phyloP scores from a whole-genome alignment of 2,888 invertebrate genomes.

The Cosmopolites sordidus region DNA sequence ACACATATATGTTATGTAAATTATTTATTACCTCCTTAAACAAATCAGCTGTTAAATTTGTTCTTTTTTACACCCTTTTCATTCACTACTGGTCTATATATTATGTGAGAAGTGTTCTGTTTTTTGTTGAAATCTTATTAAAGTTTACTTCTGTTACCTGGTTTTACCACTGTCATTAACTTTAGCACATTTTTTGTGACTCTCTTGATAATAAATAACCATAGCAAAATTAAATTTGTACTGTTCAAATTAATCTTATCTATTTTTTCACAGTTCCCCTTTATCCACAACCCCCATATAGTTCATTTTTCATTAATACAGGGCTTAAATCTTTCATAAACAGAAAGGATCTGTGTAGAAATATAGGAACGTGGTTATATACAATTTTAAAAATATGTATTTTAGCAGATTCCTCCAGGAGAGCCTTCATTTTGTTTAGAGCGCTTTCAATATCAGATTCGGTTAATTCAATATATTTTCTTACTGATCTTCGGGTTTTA shows the following conservation, averaged over 20 bases:
- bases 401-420: slow-evolving; percentile 4
- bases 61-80: slow-evolving; percentile 53
- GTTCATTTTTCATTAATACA: slow-evolving; percentile 32
- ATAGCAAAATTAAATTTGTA: slow-evolving; percentile 41
- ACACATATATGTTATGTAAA: not conserved
- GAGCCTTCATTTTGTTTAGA: slow-evolving; percentile 42
- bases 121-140: slow-evolving; percentile 47
- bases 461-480: slow-evolving; percentile 31
- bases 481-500: slow-evolving; percentile 6
- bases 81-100: slow-evolving; percentile 62
- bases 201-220: slow-evolving; percentile 44
- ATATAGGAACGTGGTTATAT: slow-evolving; percentile 52
- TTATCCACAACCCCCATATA: slow-evolving; percentile 38
- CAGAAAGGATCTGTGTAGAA: slow-evolving; percentile 49
- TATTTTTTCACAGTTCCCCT: slow-evolving; percentile 13
- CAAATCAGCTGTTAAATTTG: slow-evolving; percentile 52
- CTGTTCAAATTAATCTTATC: slow-evolving; percentile 6
- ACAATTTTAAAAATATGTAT: slow-evolving; percentile 25
- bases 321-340: slow-evolving; percentile 39
- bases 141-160: slow-evolving; percentile 40
- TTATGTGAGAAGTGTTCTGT: slow-evolving; percentile 32
- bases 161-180: slow-evolving; percentile 41
- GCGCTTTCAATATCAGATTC: slow-evolving; percentile 32
- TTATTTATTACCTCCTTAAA: slow-evolving; percentile 47
- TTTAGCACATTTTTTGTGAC: slow-evolving; percentile 45